These are phyloP conservation scores for Lycaon pictus DNA, from an alignment of 2,113 vertebrate genomes.

Conservation along the genomic window DNA sequence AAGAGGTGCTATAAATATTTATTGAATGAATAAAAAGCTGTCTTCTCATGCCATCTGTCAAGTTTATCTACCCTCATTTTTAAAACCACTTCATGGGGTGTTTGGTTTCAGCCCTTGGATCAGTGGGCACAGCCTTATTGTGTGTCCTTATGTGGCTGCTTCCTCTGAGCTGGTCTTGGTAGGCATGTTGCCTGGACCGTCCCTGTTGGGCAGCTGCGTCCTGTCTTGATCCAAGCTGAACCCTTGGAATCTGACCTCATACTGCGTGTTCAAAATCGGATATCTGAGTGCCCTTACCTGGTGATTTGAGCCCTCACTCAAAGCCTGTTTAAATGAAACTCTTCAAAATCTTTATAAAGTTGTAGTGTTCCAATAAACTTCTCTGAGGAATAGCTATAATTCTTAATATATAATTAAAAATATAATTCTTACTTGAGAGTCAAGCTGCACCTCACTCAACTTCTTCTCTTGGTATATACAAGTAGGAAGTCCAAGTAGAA, in stretches of 20 bases:
- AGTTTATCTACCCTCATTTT: background rate
- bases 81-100: background rate
- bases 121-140: background rate
- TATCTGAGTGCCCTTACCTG: background rate
- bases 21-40: slow-evolving; percentile 34
- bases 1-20: slow-evolving; percentile 34
- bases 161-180: background rate
- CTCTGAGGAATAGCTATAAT: background rate
- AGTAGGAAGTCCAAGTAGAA: background rate
- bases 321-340: background rate
- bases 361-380: background rate
- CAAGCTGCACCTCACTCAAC: background rate
- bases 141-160: background rate
- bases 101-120: background rate
- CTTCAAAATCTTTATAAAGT: background rate
- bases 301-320: background rate
- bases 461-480: slow-evolving; percentile 21
- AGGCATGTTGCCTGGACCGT: accelerated
- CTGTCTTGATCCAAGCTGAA: background rate
- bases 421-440: background rate
- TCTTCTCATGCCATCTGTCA: background rate
- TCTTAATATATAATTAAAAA: background rate
- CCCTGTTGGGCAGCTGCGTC: background rate
- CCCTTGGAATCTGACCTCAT: background rate
- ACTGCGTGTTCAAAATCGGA: background rate